Evolutionary conservation across 2,113 vertebrate genomes (phyloP).

Genomic region (Dromaius novaehollandiae): DNA sequence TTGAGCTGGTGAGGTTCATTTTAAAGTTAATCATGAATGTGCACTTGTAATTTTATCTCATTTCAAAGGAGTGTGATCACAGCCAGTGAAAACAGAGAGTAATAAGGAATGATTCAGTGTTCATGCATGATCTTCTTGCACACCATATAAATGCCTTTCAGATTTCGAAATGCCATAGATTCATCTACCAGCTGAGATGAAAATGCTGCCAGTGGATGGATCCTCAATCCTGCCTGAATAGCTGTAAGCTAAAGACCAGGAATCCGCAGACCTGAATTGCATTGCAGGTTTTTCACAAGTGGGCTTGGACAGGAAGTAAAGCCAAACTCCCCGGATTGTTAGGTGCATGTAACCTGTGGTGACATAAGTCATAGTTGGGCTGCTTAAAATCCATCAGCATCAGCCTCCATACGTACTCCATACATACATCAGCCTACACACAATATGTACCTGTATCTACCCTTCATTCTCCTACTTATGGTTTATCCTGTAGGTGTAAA

Average conservation of each 20-base stretch:
- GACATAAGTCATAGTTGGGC: background rate
- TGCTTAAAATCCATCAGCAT: background rate
- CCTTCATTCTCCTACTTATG: background rate
- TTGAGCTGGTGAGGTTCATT: background rate
- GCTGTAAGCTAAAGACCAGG: background rate
- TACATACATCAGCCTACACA: background rate
- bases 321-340: background rate
- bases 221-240: background rate
- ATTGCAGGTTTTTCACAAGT: background rate
- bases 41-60: conserved; percentile 18
- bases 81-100: background rate
- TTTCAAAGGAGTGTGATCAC: conserved; percentile 21
- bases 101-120: background rate
- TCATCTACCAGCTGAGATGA: background rate
- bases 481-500: background rate
- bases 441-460: background rate
- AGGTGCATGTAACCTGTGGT: background rate
- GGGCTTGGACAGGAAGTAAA: background rate
- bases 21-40: conserved; percentile 26
- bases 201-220: background rate
- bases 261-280: background rate
- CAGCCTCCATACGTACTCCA: background rate
- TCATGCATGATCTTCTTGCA: background rate
- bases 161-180: background rate
- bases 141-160: background rate